Conservation (phyloP, 2,888 invertebrate genomes). For the Drosophila cognata region DNA sequence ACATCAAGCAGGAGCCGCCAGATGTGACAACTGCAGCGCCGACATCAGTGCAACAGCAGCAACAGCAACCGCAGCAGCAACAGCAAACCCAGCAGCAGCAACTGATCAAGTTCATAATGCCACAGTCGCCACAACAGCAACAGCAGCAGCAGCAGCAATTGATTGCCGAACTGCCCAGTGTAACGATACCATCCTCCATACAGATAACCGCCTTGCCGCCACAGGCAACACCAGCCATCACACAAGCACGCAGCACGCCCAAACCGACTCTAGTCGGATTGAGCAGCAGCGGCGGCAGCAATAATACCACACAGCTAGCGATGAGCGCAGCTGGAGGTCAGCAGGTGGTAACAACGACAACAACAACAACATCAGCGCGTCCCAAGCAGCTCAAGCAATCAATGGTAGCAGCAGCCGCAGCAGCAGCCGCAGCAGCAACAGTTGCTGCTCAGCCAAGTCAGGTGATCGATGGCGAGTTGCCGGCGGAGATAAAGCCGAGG, state of each 20-base stretch:
- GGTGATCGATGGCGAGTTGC: constrained; percentile 64
- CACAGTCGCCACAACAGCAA: constrained; percentile 20
- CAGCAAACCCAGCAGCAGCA: constrained; percentile 69
- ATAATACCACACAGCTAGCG: constrained; percentile 51
- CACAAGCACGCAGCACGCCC: constrained; percentile 68
- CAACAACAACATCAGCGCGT: constrained; percentile 76
- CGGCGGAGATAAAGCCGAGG: constrained; percentile 85
- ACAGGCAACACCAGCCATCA: constrained; percentile 15
- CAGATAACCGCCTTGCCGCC: constrained; percentile 67
- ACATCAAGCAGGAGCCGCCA: constrained; percentile 84
- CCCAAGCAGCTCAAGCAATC: constrained; percentile 43
- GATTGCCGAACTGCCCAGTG: constrained; percentile 44
- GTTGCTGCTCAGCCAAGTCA: constrained; percentile 9
- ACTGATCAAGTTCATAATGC: constrained; percentile 16
- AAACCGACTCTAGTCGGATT: constrained; percentile 61
- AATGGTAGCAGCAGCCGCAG: constrained; percentile 13
- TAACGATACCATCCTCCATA: constrained; percentile 70
- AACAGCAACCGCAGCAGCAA: constrained; percentile 36
- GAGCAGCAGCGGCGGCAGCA: constrained; percentile 32
- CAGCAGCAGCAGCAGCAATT: constrained; percentile 16
- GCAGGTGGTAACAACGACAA: constrained; percentile 63
- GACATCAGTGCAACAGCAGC: constrained; percentile 25
- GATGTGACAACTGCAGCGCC: constrained; percentile 56
- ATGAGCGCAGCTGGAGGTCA: constrained; percentile 57
- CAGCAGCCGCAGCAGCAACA: not conserved